phyloP scores from a whole-genome alignment of 2,888 invertebrate species.

The Watsonalla binaria region DNA sequence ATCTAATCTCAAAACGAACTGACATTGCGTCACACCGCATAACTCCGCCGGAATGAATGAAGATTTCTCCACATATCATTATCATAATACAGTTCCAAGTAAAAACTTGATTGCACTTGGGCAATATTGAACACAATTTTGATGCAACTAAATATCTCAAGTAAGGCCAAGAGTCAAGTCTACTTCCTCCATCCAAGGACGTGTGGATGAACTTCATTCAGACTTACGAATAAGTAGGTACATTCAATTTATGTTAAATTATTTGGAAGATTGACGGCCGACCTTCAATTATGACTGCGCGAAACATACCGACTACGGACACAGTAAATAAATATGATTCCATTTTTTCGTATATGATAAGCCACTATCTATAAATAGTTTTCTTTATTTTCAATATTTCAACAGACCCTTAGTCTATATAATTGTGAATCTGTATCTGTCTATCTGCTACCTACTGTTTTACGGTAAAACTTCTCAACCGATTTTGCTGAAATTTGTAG shows the following conservation, averaged over 20 bases:
- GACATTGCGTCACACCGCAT: neutral
- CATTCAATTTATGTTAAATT: neutral
- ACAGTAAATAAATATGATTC: no score
- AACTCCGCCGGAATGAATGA: neutral
- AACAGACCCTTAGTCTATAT: no score
- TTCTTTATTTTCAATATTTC: no score
- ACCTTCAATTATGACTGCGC: neutral
- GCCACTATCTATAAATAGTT: no score
- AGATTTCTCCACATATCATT: neutral
- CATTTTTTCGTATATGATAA: no score
- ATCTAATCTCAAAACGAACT: neutral
- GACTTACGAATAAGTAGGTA: neutral
- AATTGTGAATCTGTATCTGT: no score
- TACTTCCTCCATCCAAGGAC: conserved; percentile 14
- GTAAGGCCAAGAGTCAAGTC: conserved; percentile 18
- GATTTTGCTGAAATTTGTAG: no score
- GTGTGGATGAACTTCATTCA: conserved; percentile 16
- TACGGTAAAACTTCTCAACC: no score
- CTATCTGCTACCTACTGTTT: no score
- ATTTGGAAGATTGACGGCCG: neutral
- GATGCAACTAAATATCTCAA: conserved; percentile 7
- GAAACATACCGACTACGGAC: neutral
- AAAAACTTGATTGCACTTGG: neutral
- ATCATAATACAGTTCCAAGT: neutral
- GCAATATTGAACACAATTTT: conserved; percentile 1